A percentile compares a stretch with the other conserved stretches of the same genome.
phyloP scores from a whole-genome alignment of 2,888 invertebrate species.

The Didymodactylos carnosus region DNA sequence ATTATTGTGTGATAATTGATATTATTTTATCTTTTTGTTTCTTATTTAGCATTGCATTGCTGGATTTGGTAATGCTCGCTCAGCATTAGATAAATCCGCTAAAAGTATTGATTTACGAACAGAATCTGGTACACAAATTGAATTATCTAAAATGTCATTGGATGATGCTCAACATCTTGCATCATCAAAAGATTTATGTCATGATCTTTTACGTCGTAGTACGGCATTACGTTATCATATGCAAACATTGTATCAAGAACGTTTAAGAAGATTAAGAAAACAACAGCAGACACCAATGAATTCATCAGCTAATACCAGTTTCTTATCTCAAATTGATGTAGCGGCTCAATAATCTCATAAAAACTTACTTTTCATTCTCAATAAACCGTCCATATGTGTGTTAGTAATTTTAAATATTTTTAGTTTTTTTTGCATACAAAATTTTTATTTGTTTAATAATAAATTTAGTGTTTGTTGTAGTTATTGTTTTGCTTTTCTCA shows the following conservation, averaged over 20 bases:
- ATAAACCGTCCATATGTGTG: too few species aligned
- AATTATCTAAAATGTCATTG: background rate
- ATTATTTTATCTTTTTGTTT: too few species aligned
- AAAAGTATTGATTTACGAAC: slow-evolving; percentile 1
- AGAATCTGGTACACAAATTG: background rate
- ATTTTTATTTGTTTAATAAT: too few species aligned
- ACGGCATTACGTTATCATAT: background rate
- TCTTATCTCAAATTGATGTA: background rate
- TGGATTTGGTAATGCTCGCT: background rate
- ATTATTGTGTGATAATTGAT: too few species aligned
- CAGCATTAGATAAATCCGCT: background rate
- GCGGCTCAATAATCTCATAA: too few species aligned
- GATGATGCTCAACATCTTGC: background rate
- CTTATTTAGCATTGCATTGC: background rate
- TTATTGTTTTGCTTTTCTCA: background rate
- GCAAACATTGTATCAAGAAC: background rate
- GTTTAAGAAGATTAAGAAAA: background rate
- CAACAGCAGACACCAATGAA: background rate
- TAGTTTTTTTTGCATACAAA: too few species aligned
- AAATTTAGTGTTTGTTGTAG: background rate
- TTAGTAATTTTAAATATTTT: too few species aligned
- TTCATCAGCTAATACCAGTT: background rate
- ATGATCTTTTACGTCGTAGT: background rate
- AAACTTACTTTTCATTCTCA: too few species aligned
- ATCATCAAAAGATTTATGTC: background rate